Conservation (phyloP, 2,888 invertebrate genomes). For the Catocala nupta region DNA sequence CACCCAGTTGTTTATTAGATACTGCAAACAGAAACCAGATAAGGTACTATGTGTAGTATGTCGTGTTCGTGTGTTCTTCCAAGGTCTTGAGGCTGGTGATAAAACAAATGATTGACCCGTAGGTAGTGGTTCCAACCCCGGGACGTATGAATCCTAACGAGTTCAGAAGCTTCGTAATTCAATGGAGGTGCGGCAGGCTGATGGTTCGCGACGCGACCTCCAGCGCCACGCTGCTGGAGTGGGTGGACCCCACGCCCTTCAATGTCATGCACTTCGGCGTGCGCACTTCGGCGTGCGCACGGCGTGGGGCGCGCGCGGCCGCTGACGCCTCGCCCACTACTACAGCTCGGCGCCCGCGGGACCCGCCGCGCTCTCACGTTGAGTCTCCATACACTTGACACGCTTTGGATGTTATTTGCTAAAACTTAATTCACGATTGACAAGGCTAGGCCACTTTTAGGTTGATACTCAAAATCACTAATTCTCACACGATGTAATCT, state of each 20-base stretch:
- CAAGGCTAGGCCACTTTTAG: constrained; percentile 26
- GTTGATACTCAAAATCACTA: constrained; percentile 41
- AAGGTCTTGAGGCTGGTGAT: constrained; percentile 30
- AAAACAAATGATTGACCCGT: constrained; percentile 56
- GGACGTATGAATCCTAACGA: constrained; percentile 86
- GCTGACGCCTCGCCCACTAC: constrained; percentile 86
- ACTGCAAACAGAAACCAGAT: constrained; percentile 88
- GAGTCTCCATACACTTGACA: constrained; percentile 61
- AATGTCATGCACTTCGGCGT: no score
- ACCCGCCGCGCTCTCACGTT: constrained; percentile 68
- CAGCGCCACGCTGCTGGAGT: constrained; percentile 87
- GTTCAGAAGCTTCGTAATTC: constrained; percentile 86
- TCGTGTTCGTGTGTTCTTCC: constrained; percentile 51
- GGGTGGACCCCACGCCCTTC: constrained; percentile 88
- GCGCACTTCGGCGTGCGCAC: constrained; percentile 89
- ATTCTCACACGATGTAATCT: constrained; percentile 22
- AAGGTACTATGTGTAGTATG: constrained; percentile 82
- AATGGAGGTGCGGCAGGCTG: constrained; percentile 87
- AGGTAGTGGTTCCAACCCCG: constrained; percentile 88
- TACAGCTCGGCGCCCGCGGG: constrained; percentile 55
- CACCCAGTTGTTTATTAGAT: constrained; percentile 88
- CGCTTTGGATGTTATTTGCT: constrained; percentile 75
- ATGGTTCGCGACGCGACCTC: constrained; percentile 79
- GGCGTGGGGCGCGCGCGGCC: constrained; percentile 89
- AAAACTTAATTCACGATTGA: constrained; percentile 34